These are phyloP conservation scores for Phymanthus crucifer DNA, from an alignment of 92 coral and sea anemone species.

Conservation along the genomic window DNA sequence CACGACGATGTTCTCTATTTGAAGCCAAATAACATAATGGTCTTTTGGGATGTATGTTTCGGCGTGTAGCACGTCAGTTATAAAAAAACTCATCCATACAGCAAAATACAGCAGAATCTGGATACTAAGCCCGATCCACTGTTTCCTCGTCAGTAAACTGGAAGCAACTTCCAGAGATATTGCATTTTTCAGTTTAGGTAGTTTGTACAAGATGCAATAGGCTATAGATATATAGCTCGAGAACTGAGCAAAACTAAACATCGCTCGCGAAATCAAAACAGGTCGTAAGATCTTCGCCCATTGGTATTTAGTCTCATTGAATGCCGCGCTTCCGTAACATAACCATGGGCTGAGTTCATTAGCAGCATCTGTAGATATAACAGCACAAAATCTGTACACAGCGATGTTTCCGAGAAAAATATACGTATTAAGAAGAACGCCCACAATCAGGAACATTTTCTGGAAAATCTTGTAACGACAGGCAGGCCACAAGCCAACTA, in stretches of 20 bases:
- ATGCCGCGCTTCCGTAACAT: slow-evolving; percentile 21
- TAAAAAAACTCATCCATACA: slow-evolving; percentile 19
- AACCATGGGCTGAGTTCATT: slow-evolving; percentile 31
- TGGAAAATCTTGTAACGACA: not conserved
- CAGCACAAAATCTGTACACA: slow-evolving; percentile 25
- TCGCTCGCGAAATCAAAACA: slow-evolving; percentile 12
- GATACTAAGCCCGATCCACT: slow-evolving; percentile 30
- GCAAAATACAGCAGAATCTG: slow-evolving; percentile 31
- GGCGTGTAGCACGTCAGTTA: slow-evolving; percentile 9
- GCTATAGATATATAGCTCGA: slow-evolving; percentile 23
- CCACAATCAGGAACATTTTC: slow-evolving; percentile 4
- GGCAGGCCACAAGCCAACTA: slow-evolving; percentile 20
- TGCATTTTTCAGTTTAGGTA: not conserved
- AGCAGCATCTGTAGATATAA: not conserved
- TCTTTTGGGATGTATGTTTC: slow-evolving; percentile 15
- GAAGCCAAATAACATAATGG: slow-evolving; percentile 18
- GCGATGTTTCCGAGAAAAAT: slow-evolving; percentile 23
- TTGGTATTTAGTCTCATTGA: not conserved
- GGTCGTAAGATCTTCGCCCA: slow-evolving; percentile 26
- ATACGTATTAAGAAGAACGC: slow-evolving; percentile 12
- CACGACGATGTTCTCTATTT: slow-evolving; percentile 10
- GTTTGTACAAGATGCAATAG: not conserved
- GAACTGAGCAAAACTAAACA: slow-evolving; percentile 32
- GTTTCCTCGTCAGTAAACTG: slow-evolving; percentile 13
- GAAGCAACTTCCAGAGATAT: slow-evolving; percentile 4